Evolutionary conservation across 2,113 vertebrate species (phyloP), one percentile per base, ranked within the genome.

Genomic region (Athene cunicularia): DNA sequence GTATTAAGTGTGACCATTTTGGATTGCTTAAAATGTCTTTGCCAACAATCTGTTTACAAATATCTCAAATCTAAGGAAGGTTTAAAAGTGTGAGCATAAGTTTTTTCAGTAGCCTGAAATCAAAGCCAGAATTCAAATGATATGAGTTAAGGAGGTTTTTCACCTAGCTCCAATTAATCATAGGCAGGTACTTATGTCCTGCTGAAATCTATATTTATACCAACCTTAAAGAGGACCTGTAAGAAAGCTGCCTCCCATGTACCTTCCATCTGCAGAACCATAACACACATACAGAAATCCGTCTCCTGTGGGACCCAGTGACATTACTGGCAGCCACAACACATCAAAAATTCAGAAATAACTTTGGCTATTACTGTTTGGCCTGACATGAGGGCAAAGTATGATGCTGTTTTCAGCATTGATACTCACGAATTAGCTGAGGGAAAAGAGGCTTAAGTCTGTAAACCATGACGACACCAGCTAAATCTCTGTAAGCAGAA

Each of bases 251-350:
- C 76, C 64, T 93, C 86, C 64, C 53, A 74, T 58, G 80, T 92
- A 52, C 47, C 43, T 96, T 93, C 80, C 76, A 86, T 94, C 83
- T 96, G 93, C 56, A 94, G 64, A 93, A 77, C 72, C 32, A 33
- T 92, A 71, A 91, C 39, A 41, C 1, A 2, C 26, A 67, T 74
- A 63, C 8, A 71, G 76, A 86, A 80, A 71, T 23, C 63, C 59
- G 28, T 70, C 27, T 91, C 64, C 28, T 12, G 1, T 23, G 56
- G 79, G 64, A 66, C n/a, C 43, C 1, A 0, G 26, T 74, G 59
- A 94, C 72, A 80, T 74, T 90, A 70, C 14, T 86, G 93, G 41
- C 52, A 95, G 68, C 37, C 55, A 81, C 5, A 6, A 20, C 6
- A 55, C 19, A 64, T 55, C 74, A 62, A 77, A 93, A 80, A 58